Evolutionary conservation across 2,888 invertebrate genomes (phyloP).

Genomic region (Brassicogethes aeneus): DNA sequence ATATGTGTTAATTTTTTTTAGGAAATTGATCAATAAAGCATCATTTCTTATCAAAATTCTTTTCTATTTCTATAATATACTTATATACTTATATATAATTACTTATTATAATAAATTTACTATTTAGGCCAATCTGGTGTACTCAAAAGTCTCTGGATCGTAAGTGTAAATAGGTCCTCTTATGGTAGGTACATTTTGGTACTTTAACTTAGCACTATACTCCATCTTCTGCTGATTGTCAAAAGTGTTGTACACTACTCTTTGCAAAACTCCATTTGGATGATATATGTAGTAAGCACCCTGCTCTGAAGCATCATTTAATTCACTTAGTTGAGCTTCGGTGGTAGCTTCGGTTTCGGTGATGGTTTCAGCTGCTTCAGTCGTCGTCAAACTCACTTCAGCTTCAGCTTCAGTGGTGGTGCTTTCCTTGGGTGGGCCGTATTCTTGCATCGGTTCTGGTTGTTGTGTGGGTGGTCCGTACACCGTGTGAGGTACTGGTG

Average conservation of each 20-base stretch:
- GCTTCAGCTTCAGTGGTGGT: background rate
- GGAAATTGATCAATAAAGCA: too few relatives aligned
- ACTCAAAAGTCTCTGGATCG: slow-evolving; percentile 23
- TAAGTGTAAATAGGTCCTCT: slow-evolving; percentile 52
- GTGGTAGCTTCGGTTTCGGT: background rate
- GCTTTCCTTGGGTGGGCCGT: background rate
- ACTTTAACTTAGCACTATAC: slow-evolving; percentile 53
- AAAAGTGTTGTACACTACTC: slow-evolving; percentile 50
- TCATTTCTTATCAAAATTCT: too few relatives aligned
- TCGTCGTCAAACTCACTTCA: background rate
- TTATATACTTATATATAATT: too few relatives aligned
- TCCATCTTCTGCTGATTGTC: slow-evolving; percentile 50
- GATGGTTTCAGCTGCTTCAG: background rate
- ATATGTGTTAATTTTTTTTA: too few relatives aligned
- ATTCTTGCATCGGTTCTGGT: slow-evolving; percentile 11
- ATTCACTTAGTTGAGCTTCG: background rate
- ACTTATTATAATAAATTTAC: too few relatives aligned
- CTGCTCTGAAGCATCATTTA: slow-evolving; percentile 15
- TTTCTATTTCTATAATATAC: too few relatives aligned
- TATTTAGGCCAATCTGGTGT: background rate
- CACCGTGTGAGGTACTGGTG: slow-evolving; percentile 1
- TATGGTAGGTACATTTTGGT: slow-evolving; percentile 53
- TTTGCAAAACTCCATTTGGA: slow-evolving; percentile 52
- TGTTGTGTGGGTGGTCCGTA: background rate
- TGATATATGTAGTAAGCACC: slow-evolving; percentile 57